Base-by-base conservation (phyloP, 2,888 invertebrate genomes). In the Megamerina dolium region DNA sequence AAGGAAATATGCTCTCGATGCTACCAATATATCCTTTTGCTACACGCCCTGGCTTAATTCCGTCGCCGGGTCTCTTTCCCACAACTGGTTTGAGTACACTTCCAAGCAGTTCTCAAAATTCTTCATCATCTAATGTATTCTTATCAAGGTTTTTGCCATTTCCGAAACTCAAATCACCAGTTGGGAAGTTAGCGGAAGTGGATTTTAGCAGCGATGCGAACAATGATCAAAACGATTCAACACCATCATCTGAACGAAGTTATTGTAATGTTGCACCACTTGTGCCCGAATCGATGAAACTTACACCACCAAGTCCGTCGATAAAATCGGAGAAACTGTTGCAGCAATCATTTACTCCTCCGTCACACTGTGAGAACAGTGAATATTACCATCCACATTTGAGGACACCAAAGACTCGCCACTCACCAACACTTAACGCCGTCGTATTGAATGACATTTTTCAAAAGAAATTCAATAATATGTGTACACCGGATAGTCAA, bases 41-140 rank as follows among this genome's bases (percentile, higher is more conserved):
- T 13, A 67, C 76, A 12, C 74, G 77, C 2, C 74, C 78, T 38
- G 77, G 78, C 2, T 58, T 79, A 43, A 78, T 79, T 67, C 78
- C 79, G 10, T 74, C 75, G 29, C 70, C 75, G 33, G 75, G 75
- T 0, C 58, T 78, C 2, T 75, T 77, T 53, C 75, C 77, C 5
- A 51, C 61, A 6, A 39, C 57, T n/a, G 23, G 26, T 33, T 32
- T 41, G 13, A 41, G 17, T 30, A 23, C 21, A 33, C 44, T 32
- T 12, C 10, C 8, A 6, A 23, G 21, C 4, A 31, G 31, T n/a
- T 31, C 31, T 14, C 13, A 12, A 31, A 12, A 8, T 31, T 8
- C 31, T 8, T 16, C 8, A 8, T 23, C 41, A 37, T 21, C 27
- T 39, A 52, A 42, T 26, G 47, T 51, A 29, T 23, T 53, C 14